A percentile compares a stretch with the other conserved stretches of the same genome.
Evolutionary conservation across 1,140 invertebrate genomes (phyloP).

Genomic region (Sesamia nonagrioides): DNA sequence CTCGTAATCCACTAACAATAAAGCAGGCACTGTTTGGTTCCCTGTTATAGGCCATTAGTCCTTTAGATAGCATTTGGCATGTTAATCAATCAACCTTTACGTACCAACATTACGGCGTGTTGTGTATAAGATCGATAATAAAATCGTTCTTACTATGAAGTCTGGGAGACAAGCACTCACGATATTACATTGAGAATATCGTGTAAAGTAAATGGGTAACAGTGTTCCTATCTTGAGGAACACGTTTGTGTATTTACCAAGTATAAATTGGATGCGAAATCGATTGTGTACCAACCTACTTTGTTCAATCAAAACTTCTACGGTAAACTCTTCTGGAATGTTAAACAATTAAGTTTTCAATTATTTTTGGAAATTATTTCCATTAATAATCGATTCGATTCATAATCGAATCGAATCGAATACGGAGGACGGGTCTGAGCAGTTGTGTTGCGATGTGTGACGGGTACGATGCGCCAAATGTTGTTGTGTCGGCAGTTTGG

Average conservation of each 20-base stretch:
- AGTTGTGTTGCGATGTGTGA: no score
- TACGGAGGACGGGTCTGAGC: no score
- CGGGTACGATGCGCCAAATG: no score
- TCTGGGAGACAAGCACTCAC: slow-evolving; percentile 22
- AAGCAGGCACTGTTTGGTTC: slow-evolving; percentile 30
- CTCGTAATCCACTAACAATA: slow-evolving; percentile 40
- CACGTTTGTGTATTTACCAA: neutral
- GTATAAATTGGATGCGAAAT: neutral
- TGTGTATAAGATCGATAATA: slow-evolving; percentile 12
- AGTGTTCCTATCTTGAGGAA: neutral
- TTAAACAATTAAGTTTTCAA: neutral
- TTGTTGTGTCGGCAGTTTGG: no score
- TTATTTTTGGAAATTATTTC: neutral
- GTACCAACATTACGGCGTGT: slow-evolving; percentile 33
- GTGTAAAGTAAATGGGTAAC: slow-evolving; percentile 2
- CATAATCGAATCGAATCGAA: no score
- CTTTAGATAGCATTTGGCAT: slow-evolving; percentile 52
- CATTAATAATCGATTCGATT: neutral
- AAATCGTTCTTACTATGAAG: slow-evolving; percentile 8
- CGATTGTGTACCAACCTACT: neutral
- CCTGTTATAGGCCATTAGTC: slow-evolving; percentile 41
- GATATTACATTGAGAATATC: slow-evolving; percentile 22
- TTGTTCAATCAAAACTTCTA: neutral
- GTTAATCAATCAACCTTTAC: slow-evolving; percentile 60
- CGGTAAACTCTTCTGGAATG: neutral